Evolutionary conservation across 2,888 invertebrate species (phyloP).

Genomic region (Drosophila picticornis): DNA sequence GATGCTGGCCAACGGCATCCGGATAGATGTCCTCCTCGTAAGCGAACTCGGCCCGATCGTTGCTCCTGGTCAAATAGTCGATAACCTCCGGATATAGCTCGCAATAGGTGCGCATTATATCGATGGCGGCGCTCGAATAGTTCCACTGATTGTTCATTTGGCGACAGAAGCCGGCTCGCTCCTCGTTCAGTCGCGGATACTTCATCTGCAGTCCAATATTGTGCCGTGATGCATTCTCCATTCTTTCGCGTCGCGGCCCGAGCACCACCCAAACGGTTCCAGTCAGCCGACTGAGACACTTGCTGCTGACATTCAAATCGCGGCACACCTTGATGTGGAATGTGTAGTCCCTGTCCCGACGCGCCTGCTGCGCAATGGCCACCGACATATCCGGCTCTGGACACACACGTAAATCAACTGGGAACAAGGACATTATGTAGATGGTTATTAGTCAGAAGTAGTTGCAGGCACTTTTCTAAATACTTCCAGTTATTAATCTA

Average conservation of each 20-base stretch:
- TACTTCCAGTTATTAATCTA: background rate
- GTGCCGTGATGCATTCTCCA: slow-evolving; percentile 86
- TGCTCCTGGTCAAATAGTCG: slow-evolving; percentile 86
- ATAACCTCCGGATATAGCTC: slow-evolving; percentile 90
- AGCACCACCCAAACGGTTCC: slow-evolving; percentile 91
- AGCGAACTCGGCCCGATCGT: slow-evolving; percentile 87
- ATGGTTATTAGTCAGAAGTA: background rate
- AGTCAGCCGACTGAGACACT: slow-evolving; percentile 93
- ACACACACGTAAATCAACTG: slow-evolving; percentile 81
- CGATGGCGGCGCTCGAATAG: slow-evolving; percentile 91
- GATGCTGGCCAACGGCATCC: slow-evolving; percentile 83
- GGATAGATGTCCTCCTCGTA: slow-evolving; percentile 90
- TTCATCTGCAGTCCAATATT: slow-evolving; percentile 97
- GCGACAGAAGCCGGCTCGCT: slow-evolving; percentile 93
- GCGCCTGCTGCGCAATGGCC: slow-evolving; percentile 67
- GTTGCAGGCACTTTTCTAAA: background rate
- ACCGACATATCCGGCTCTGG: slow-evolving; percentile 79
- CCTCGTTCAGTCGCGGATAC: slow-evolving; percentile 92
- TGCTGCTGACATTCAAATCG: slow-evolving; percentile 88
- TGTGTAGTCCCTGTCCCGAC: slow-evolving; percentile 70
- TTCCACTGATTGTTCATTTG: slow-evolving; percentile 90
- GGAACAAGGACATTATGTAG: background rate
- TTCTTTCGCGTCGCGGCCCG: slow-evolving; percentile 85
- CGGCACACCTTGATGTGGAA: slow-evolving; percentile 74
- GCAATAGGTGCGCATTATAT: slow-evolving; percentile 90